These are phyloP conservation scores for Poecile montanus DNA, from an alignment of 2,797 vertebrate species.

Conservation along the genomic window DNA sequence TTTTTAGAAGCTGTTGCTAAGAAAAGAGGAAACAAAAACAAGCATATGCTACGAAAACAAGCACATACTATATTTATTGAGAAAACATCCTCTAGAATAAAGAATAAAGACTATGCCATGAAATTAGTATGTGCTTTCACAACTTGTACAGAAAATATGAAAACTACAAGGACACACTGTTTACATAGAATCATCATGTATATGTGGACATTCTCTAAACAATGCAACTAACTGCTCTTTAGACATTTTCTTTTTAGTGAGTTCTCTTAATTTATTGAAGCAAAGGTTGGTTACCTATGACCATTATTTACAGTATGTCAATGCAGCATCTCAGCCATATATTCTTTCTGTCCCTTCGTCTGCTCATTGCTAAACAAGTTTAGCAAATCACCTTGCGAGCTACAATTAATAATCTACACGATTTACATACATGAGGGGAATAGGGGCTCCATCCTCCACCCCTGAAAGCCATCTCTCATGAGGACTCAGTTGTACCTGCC, in stretches of 20 bases:
- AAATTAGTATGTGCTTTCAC: neutral
- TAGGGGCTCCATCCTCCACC: neutral
- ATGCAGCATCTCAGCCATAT: neutral
- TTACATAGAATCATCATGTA: neutral
- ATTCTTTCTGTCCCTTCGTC: neutral
- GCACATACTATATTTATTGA: neutral
- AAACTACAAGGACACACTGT: neutral
- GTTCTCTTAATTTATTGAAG: neutral
- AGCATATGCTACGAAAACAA: neutral
- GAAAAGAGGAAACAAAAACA: neutral
- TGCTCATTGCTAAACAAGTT: neutral
- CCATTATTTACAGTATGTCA: neutral
- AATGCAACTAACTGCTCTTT: neutral
- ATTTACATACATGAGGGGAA: neutral
- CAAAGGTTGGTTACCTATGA: neutral
- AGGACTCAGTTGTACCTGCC: neutral
- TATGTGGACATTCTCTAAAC: neutral
- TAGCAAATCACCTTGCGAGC: neutral
- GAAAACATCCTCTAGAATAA: neutral
- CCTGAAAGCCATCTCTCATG: neutral
- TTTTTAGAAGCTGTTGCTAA: slow-evolving; percentile 15
- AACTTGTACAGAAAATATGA: neutral
- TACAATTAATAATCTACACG: neutral
- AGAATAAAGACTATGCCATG: neutral
- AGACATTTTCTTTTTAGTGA: neutral